Base-by-base conservation (phyloP, 1,140 invertebrate species). In the Hyles euphorbiae region DNA sequence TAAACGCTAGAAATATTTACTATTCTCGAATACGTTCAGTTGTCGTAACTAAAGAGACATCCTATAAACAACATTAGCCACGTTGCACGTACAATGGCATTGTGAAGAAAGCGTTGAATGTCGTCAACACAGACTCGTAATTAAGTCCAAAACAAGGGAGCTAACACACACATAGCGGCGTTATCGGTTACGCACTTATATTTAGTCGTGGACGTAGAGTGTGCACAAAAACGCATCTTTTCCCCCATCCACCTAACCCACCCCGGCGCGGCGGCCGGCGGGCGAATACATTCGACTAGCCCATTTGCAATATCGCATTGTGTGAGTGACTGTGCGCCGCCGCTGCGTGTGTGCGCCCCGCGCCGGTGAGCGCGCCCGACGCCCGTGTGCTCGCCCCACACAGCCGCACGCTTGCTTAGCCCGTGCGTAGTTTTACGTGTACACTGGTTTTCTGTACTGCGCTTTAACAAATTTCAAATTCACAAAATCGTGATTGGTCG, bases 381-480 rank as follows among this genome's bases (percentile, higher is more conserved):
- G 36, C 36, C 36, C 36, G 36, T 40, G 36, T 40, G 36, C 36
- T 40, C 22, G 36, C 36, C 36, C 36, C 80, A 79, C 81, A 83
- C 78, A 67, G 64, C 49, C 68, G 60, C 60, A 58, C 70, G 68
- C 74, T 83, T 80, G 81, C 83, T 87, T 87, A 87, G 83, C 77
- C 78, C 72, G 77, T 87, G 81, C 83, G 82, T 86, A 86, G 81
- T 81, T 78, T 82, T 77, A 74, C 74, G 63, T 71, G 71, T 81
- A 79, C 58, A 86, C 84, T 84, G 83, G 83, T 85, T 88, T 88
- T 85, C 81, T 85, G 81, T 86, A 87, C 72, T 78, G 76, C 74
- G 81, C 76, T 88, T 88, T 81, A 87, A 85, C 84, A 84, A 88
- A 88, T 86, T 88, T 86, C 79, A 86, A 86, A 86, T 86, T 88